A percentile compares a stretch with the other conserved stretches of the same genome.
These are phyloP conservation scores for Aromia moschata DNA, from an alignment of 2,888 invertebrate species.

Conservation along the genomic window DNA sequence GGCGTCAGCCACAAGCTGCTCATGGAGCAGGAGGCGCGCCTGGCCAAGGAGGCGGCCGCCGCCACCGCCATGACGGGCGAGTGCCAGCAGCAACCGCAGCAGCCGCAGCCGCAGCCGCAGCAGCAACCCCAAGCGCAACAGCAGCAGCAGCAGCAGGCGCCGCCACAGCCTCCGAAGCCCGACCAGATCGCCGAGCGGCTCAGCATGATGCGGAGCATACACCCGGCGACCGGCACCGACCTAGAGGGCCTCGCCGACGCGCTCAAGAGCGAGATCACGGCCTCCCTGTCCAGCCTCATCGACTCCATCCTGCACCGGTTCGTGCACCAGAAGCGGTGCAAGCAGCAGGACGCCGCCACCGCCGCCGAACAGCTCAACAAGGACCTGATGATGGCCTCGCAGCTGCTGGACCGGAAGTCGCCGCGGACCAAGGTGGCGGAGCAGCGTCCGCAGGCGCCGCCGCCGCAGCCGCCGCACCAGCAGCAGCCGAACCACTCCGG, in stretches of 20 bases:
- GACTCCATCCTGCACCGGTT: constrained; percentile 89
- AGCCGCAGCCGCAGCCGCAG: constrained; percentile 49
- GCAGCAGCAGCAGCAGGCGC: constrained; percentile 50
- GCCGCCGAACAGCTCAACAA: constrained; percentile 88
- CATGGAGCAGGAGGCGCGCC: constrained; percentile 80
- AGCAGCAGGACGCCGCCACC: constrained; percentile 81
- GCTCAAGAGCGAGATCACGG: constrained; percentile 88
- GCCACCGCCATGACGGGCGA: constrained; percentile 69
- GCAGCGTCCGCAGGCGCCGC: constrained; percentile 63
- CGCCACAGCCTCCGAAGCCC: constrained; percentile 63
- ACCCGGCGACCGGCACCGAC: constrained; percentile 78
- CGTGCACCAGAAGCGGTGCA: constrained; percentile 81
- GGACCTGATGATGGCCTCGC: constrained; percentile 83
- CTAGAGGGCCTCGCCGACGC: constrained; percentile 90
- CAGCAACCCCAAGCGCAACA: constrained; percentile 67
- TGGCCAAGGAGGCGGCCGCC: constrained; percentile 72
- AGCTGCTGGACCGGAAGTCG: constrained; percentile 84
- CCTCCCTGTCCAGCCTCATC: constrained; percentile 83
- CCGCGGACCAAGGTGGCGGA: constrained; percentile 81
- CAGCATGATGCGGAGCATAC: constrained; percentile 76
- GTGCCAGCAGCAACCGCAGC: constrained; percentile 66
- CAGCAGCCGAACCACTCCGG: constrained; percentile 55
- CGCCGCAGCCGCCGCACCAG: constrained; percentile 63
- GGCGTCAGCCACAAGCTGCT: constrained; percentile 81
- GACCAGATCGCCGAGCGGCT: constrained; percentile 81